phyloP scores from a whole-genome alignment of 2,113 vertebrate genomes.

The Crotalus viridis region DNA sequence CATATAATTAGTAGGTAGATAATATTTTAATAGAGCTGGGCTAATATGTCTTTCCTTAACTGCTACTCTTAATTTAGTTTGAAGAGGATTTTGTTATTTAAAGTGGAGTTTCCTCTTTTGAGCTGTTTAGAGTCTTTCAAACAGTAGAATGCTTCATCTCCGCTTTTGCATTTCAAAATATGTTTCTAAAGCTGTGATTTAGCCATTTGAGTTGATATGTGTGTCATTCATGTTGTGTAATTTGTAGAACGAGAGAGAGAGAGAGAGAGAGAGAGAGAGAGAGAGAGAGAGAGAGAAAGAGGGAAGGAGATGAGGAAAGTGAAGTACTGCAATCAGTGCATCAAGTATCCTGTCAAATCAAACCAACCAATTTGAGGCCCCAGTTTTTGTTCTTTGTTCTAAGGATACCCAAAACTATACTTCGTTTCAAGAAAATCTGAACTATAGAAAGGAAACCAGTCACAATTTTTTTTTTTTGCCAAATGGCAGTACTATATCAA shows the following conservation, averaged over 20 bases:
- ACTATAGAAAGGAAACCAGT: background rate
- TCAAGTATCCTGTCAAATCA: background rate
- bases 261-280: background rate
- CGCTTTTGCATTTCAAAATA: background rate
- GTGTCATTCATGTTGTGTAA: background rate
- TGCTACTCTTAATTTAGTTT: background rate
- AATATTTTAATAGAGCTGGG: background rate
- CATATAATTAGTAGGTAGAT: background rate
- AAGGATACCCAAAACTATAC: background rate
- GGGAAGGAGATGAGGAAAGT: background rate
- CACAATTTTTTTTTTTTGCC: background rate
- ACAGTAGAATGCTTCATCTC: background rate
- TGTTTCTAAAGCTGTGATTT: background rate
- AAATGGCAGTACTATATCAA: background rate
- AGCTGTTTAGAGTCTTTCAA: background rate
- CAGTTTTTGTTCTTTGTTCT: background rate
- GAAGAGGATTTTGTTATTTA: background rate
- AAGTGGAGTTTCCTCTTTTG: background rate
- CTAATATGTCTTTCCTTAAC: background rate
- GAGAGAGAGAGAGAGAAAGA: background rate
- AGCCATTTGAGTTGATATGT: background rate
- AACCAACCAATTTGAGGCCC: background rate
- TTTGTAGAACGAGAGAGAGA: background rate
- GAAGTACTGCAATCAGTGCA: background rate
- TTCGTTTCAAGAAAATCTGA: background rate